These are phyloP conservation scores for Ranitomeya variabilis DNA, from an alignment of 2,113 vertebrate genomes.

Conservation along the genomic window DNA sequence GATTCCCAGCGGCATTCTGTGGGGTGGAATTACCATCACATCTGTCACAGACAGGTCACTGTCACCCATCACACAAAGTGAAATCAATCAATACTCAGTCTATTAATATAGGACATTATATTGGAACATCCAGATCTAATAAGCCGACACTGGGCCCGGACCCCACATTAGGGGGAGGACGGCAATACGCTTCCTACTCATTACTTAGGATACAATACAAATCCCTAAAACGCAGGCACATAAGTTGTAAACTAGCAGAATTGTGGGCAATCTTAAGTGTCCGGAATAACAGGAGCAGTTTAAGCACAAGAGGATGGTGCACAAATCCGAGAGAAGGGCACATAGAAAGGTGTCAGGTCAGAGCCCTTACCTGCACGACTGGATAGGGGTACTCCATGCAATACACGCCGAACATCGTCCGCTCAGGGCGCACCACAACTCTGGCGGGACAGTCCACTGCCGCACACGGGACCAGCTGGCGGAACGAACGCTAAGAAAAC, in stretches of 20 bases:
- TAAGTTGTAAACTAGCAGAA: neutral
- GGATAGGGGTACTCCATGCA: conserved; percentile 57
- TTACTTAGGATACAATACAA: neutral
- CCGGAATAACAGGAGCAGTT: neutral
- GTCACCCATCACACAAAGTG: conserved; percentile 31
- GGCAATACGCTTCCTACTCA: neutral
- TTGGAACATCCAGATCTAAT: no score
- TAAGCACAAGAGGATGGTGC: neutral
- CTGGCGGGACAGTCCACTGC: conserved; percentile 45
- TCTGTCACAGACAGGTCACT: conserved; percentile 35
- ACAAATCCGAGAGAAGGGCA: no score
- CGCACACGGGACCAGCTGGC: neutral
- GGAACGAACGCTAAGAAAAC: neutral
- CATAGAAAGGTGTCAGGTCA: neutral
- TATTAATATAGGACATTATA: conserved; percentile 24
- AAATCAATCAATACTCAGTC: conserved; percentile 42
- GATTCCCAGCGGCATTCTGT: conserved; percentile 47
- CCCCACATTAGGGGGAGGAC: neutral
- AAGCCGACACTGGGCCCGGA: no score
- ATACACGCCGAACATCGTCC: conserved; percentile 54
- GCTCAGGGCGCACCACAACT: conserved; percentile 40
- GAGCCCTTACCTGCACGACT: conserved; percentile 51
- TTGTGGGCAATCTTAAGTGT: neutral
- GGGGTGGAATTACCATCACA: conserved; percentile 43
- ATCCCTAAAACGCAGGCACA: neutral